Percentiles rank a stretch among this genome's conserved stretches.
Conservation (phyloP, 2,797 vertebrate species). For the Okamejei kenojei region DNA sequence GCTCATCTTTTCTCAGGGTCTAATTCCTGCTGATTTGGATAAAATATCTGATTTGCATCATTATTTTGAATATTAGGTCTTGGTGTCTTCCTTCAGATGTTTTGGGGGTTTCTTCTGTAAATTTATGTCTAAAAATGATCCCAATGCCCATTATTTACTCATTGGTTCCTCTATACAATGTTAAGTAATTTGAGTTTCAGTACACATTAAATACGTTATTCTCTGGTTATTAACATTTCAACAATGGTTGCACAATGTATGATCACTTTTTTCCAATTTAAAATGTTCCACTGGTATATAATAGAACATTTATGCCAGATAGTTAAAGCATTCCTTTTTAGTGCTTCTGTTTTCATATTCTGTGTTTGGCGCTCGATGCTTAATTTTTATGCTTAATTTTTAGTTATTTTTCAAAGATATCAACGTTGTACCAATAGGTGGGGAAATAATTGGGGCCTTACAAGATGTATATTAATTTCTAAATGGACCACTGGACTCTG, state of each 20-base stretch:
- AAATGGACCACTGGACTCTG: neutral
- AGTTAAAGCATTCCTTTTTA: neutral
- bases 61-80: neutral
- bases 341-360: conserved; percentile 20
- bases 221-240: conserved; percentile 18
- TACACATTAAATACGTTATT: neutral
- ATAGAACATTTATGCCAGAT: neutral
- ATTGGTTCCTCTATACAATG: neutral
- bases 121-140: neutral
- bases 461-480: conserved; percentile 26
- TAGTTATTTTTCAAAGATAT: neutral
- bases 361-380: neutral
- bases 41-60: neutral
- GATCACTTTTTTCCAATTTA: neutral
- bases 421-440: neutral
- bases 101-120: neutral
- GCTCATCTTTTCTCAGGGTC: neutral
- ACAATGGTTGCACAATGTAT: neutral
- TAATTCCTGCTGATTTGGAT: neutral
- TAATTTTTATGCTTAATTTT: neutral
- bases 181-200: neutral
- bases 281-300: neutral
- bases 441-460: neutral
- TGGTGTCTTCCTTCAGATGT: neutral
- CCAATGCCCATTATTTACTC: neutral